Base-by-base conservation (phyloP, 2,113 vertebrate genomes). In the Ploceus nigricollis region DNA sequence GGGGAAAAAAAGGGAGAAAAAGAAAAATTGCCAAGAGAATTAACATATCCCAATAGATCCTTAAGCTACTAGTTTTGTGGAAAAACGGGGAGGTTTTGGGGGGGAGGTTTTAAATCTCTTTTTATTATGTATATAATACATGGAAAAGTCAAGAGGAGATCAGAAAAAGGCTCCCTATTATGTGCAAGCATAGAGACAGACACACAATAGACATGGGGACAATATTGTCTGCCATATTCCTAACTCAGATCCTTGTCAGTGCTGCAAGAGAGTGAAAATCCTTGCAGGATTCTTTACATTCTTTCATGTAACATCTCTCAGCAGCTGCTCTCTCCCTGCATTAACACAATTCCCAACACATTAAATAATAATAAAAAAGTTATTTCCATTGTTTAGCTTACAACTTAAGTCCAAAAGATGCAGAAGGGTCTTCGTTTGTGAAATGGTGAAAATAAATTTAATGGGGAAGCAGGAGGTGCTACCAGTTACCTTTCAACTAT, bases 1-100 rank as follows among this genome's bases (percentile, higher is more conserved):
- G 9, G 4, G 8, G 2, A 0, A 18, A 54, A 65, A 53, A 47
- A 1, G 0, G 3, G 1, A 37, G 30, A 40, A 71, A 7, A 1
- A 4, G 2, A 50, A 71, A 88, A 70, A 58, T 20, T 28, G 3
- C 15, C 14, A 51, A 75, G 40, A 58, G 16, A 87, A 68, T 71
- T 7, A 79, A 64, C 7, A 40, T 56, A 64, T 79, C 81, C 7
- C 27, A 40, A 12, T 13, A 68, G 24, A 54, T n/a, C 63, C 15
- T 73, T 73, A 47, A 22, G 21, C 21, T 54, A 47, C 15, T 58
- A 40, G 17, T 45, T 79, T 47, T 37, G 24, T 33, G 47, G 53
- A 1, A 69, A 76, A 51, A 48, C 0, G 0, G 6, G 39, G 16
- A 53, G 13, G 2, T 9, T 64, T 73, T 39, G 4, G 30, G 68